phyloP scores from a whole-genome alignment of 2,888 invertebrate genomes.

The Operophtera brumata region DNA sequence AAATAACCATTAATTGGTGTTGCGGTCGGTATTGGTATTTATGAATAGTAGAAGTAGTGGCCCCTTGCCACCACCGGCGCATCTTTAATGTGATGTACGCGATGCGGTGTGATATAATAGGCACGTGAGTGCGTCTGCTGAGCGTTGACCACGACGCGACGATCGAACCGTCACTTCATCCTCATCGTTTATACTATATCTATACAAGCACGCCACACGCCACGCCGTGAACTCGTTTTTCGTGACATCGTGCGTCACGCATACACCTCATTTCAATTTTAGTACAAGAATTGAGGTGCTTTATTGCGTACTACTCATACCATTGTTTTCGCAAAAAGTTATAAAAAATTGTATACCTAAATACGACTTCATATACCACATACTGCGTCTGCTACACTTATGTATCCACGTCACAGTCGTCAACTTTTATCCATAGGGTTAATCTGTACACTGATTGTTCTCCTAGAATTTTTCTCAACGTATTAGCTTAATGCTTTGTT shows the following conservation, averaged over 20 bases:
- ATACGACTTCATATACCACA: too few relatives aligned
- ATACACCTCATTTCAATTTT: slow-evolving; percentile 53
- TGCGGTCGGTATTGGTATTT: slow-evolving; percentile 61
- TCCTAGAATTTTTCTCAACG: too few relatives aligned
- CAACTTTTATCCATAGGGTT: too few relatives aligned
- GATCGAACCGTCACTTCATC: slow-evolving; percentile 27
- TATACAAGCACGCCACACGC: slow-evolving; percentile 42
- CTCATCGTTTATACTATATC: slow-evolving; percentile 42
- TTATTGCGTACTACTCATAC: slow-evolving; percentile 41
- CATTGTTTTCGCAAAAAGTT: slow-evolving; percentile 42
- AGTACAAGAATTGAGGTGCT: slow-evolving; percentile 49
- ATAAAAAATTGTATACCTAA: slow-evolving; percentile 33
- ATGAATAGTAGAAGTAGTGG: slow-evolving; percentile 48
- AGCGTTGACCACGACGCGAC: slow-evolving; percentile 9
- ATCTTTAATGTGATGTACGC: slow-evolving; percentile 37
- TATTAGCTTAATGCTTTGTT: too few relatives aligned
- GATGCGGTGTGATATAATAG: slow-evolving; percentile 7
- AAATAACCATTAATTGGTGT: slow-evolving; percentile 73
- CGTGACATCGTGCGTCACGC: slow-evolving; percentile 61
- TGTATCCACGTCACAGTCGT: slow-evolving; percentile 29
- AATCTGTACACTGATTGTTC: too few relatives aligned
- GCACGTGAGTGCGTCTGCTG: slow-evolving; percentile 32
- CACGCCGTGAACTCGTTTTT: slow-evolving; percentile 48
- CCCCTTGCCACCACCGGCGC: slow-evolving; percentile 32
- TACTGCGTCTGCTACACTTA: too few relatives aligned